Percentiles rank a stretch among this genome's conserved stretches.
phyloP scores from a whole-genome alignment of 2,797 vertebrate species.

The Hapalemur alaotrensis region DNA sequence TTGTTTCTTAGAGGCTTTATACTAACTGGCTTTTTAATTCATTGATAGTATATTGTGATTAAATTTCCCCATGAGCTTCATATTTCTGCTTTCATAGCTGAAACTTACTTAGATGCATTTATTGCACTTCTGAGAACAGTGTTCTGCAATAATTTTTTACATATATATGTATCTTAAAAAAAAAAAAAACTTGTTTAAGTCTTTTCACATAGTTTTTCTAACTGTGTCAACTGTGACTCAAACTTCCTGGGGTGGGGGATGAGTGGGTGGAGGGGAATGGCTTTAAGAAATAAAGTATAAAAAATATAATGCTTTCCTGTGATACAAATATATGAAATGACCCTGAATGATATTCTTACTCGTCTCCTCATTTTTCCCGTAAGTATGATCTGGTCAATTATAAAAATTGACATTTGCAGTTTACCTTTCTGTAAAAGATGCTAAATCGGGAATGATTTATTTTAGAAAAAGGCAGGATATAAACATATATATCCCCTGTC shows the following conservation, averaged over 20 bases:
- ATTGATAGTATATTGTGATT: constrained; percentile 75
- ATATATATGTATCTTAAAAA: constrained; percentile 75
- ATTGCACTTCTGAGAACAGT: constrained; percentile 79
- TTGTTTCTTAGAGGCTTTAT: constrained; percentile 69
- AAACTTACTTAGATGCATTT: constrained; percentile 81
- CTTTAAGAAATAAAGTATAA: constrained; percentile 26
- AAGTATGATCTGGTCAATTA: constrained; percentile 46
- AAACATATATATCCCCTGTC: constrained; percentile 46
- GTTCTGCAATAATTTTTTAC: constrained; percentile 76
- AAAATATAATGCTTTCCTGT: background rate
- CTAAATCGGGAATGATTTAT: constrained; percentile 51
- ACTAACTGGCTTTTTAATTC: constrained; percentile 83
- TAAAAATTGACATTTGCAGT: constrained; percentile 53
- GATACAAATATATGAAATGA: constrained; percentile 17
- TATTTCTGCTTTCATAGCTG: constrained; percentile 80
- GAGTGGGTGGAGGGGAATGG: background rate
- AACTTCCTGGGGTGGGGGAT: background rate
- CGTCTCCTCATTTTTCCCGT: background rate
- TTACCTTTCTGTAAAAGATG: constrained; percentile 23
- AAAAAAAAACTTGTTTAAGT: constrained; percentile 65
- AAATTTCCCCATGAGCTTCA: constrained; percentile 80
- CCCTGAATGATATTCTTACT: background rate
- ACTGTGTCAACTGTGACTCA: constrained; percentile 48
- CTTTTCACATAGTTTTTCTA: constrained; percentile 73
- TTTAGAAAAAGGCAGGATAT: constrained; percentile 55